phyloP scores from a whole-genome alignment of 2,888 invertebrate genomes.

The Parnassius orleans region DNA sequence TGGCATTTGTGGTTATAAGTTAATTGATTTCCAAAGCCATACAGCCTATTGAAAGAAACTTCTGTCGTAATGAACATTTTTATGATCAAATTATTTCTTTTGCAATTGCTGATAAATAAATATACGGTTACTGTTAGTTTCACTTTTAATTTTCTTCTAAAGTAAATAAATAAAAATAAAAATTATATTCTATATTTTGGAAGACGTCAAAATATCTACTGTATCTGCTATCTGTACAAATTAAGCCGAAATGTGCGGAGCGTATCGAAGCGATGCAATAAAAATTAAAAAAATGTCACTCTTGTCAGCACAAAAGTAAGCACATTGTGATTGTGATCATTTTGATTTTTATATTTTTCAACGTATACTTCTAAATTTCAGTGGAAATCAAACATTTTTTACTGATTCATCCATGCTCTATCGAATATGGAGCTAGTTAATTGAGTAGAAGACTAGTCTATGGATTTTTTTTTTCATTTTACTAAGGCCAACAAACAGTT shows the following conservation, averaged over 20 bases:
- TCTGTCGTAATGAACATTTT: no score
- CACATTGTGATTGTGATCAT: constrained; percentile 38
- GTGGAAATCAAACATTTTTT: constrained; percentile 34
- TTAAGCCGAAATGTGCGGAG: constrained; percentile 13
- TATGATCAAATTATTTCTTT: no score
- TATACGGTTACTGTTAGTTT: no score
- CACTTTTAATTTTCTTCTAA: no score
- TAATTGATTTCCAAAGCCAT: no score
- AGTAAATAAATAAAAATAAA: no score
- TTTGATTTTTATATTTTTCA: constrained; percentile 39
- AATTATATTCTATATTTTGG: no score
- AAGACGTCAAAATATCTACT: no score
- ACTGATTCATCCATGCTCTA: constrained; percentile 34
- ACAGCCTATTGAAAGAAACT: no score
- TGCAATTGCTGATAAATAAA: no score
- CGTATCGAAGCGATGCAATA: constrained; percentile 21
- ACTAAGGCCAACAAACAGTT: constrained; percentile 57
- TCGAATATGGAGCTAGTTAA: constrained; percentile 52
- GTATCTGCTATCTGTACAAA: constrained; percentile 4
- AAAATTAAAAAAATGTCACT: constrained; percentile 40
- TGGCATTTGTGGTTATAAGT: no score
- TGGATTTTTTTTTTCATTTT: constrained; percentile 60
- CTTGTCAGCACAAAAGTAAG: constrained; percentile 53
- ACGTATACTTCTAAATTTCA: constrained; percentile 29
- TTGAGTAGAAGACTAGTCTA: constrained; percentile 54